A percentile compares a stretch with the other conserved stretches of the same genome.
These are phyloP conservation scores for Tinea semifulvella DNA, from an alignment of 2,888 invertebrate species.

Conservation along the genomic window DNA sequence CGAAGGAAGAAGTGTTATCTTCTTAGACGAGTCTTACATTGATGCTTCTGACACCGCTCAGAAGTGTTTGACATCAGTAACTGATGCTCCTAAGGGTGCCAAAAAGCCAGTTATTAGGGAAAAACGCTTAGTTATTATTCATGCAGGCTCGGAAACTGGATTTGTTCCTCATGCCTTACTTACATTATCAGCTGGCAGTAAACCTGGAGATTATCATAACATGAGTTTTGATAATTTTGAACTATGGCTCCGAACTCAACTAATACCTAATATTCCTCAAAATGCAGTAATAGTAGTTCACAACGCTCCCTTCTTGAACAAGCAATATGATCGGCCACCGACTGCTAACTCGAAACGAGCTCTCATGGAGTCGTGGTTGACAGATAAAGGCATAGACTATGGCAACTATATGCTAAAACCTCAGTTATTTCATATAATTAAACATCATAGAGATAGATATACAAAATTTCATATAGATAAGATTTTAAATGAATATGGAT, in stretches of 20 bases:
- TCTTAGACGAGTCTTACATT: slow-evolving; percentile 17
- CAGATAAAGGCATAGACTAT: slow-evolving; percentile 21
- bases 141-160: slow-evolving; percentile 18
- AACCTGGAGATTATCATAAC: slow-evolving; percentile 26
- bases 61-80: too few species aligned
- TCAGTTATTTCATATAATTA: slow-evolving; percentile 22
- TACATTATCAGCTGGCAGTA: slow-evolving; percentile 21
- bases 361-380: slow-evolving; percentile 23
- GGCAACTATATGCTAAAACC: slow-evolving; percentile 19
- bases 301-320: slow-evolving; percentile 27
- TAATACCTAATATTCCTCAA: slow-evolving; percentile 25
- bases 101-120: slow-evolving; percentile 23
- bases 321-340: slow-evolving; percentile 20
- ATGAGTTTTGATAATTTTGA: slow-evolving; percentile 26
- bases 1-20: slow-evolving; percentile 17
- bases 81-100: slow-evolving; percentile 16
- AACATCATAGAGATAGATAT: slow-evolving; percentile 20
- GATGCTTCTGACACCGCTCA: slow-evolving; percentile 10
- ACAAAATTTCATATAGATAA: slow-evolving; percentile 20
- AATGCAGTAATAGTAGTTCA: slow-evolving; percentile 23
- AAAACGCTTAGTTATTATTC: slow-evolving; percentile 19
- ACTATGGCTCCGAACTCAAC: slow-evolving; percentile 24
- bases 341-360: slow-evolving; percentile 22
- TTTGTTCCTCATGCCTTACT: slow-evolving; percentile 21
- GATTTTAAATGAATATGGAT: slow-evolving; percentile 18